Percentiles rank a stretch among this genome's conserved stretches.
Evolutionary conservation across 2,888 invertebrate species (phyloP).

Genomic region (Chironomus riparius): DNA sequence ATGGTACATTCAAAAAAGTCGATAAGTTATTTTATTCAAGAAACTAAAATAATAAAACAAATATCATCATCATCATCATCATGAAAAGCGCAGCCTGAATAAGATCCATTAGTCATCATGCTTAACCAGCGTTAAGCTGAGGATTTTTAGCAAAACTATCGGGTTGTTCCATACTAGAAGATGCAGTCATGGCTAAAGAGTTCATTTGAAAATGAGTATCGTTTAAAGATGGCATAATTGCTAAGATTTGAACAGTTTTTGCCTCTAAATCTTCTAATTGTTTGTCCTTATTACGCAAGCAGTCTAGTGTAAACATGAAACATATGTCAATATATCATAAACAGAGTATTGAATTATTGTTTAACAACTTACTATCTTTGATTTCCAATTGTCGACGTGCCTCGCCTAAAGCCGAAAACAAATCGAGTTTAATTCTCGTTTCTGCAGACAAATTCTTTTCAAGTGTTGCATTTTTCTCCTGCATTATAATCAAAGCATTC

Average conservation of each 20-base stretch:
- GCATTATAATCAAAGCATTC: conserved; percentile 69
- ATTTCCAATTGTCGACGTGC: conserved; percentile 84
- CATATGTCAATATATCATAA: not conserved
- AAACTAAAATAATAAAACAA: not conserved
- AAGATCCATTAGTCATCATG: not conserved
- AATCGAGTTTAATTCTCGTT: conserved; percentile 94
- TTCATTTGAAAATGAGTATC: conserved; percentile 7
- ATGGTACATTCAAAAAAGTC: conserved; percentile 8
- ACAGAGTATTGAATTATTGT: not conserved
- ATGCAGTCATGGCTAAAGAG: conserved; percentile 4
- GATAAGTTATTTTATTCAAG: conserved; percentile 1
- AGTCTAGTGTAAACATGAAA: conserved; percentile 46
- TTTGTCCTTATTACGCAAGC: conserved; percentile 75
- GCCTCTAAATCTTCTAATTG: conserved; percentile 85
- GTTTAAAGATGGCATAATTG: conserved; percentile 46
- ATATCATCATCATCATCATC: not conserved
- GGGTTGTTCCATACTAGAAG: conserved; percentile 5
- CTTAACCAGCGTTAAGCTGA: conserved; percentile 11
- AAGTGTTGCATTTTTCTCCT: conserved; percentile 84
- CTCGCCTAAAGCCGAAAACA: conserved; percentile 94
- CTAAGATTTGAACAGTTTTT: conserved; percentile 86
- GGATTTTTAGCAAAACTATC: conserved; percentile 5
- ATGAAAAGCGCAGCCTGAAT: not conserved
- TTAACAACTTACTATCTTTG: conserved; percentile 60
- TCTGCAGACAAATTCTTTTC: conserved; percentile 93